A percentile compares a stretch with the other conserved stretches of the same genome.
Conservation (phyloP, 2,113 vertebrate species). For the Cyanistes caeruleus region DNA sequence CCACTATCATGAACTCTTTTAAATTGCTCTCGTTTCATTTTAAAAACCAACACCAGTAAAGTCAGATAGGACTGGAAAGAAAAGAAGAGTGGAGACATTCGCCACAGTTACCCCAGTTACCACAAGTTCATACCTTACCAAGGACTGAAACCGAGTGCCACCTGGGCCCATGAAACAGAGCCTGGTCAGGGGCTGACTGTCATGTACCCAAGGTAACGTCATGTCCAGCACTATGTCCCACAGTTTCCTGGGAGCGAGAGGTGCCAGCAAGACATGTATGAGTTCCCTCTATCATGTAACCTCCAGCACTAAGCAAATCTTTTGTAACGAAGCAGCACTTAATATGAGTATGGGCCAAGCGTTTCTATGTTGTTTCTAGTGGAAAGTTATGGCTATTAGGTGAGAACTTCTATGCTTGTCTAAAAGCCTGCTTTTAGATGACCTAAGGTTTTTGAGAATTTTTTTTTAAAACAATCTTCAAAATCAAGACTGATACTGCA, state of each 20-base stretch:
- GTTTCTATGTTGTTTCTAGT: not conserved
- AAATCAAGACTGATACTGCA: not conserved
- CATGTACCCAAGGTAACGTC: constrained; percentile 99
- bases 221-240: constrained; percentile 96
- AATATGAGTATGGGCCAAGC: not conserved
- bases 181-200: constrained; percentile 99
- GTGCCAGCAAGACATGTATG: constrained; percentile 82
- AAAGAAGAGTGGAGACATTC: constrained; percentile 69
- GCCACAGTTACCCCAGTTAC: constrained; percentile 72
- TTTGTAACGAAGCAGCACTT: constrained; percentile 15
- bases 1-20: constrained; percentile 66
- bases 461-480: not conserved
- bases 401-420: not conserved
- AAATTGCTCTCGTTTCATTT: constrained; percentile 37
- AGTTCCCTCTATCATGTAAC: constrained; percentile 91
- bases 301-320: constrained; percentile 65
- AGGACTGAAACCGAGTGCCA: constrained; percentile 68
- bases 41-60: constrained; percentile 62
- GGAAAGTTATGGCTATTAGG: not conserved
- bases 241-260: constrained; percentile 89
- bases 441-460: not conserved
- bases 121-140: constrained; percentile 80
- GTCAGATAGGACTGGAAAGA: constrained; percentile 65
- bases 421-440: not conserved
- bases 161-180: constrained; percentile 79